These are phyloP conservation scores for Oryzias sinensis DNA, from an alignment of 2,797 vertebrate species.

Conservation along the genomic window DNA sequence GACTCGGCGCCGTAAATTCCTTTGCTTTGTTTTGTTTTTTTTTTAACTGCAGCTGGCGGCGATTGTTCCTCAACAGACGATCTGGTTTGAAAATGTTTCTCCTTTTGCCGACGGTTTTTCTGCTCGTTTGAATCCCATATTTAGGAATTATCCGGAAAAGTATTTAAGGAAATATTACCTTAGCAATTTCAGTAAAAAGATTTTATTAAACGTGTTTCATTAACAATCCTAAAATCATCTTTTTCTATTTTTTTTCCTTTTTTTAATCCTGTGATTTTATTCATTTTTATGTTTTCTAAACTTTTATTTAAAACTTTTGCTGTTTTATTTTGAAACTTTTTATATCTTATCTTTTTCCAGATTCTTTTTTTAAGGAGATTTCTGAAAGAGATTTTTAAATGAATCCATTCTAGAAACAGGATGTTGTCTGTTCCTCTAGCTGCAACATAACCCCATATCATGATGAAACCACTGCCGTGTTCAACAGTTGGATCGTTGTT, in stretches of 20 bases:
- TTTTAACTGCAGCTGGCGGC: neutral
- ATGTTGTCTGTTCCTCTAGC: neutral
- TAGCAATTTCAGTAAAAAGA: too few relatives aligned
- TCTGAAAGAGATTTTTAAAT: neutral
- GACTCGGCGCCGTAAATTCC: too few relatives aligned
- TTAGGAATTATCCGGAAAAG: too few relatives aligned
- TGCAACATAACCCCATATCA: neutral
- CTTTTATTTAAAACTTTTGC: too few relatives aligned
- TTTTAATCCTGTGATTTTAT: neutral
- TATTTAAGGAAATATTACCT: too few relatives aligned
- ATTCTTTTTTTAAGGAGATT: neutral
- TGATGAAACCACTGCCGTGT: neutral
- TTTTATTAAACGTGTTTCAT: too few relatives aligned
- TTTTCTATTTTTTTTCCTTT: neutral
- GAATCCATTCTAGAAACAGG: neutral
- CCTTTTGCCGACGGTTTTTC: neutral
- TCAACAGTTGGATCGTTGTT: neutral
- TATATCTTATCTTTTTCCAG: too few relatives aligned
- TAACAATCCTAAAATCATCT: neutral
- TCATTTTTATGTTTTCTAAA: too few relatives aligned
- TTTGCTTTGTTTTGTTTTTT: too few relatives aligned
- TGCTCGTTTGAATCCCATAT: too few relatives aligned
- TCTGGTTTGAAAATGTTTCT: slow-evolving; percentile 15
- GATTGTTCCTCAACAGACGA: neutral
- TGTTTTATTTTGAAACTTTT: too few relatives aligned